Conservation (phyloP, 2,797 vertebrate genomes). For the Alauda arvensis region DNA sequence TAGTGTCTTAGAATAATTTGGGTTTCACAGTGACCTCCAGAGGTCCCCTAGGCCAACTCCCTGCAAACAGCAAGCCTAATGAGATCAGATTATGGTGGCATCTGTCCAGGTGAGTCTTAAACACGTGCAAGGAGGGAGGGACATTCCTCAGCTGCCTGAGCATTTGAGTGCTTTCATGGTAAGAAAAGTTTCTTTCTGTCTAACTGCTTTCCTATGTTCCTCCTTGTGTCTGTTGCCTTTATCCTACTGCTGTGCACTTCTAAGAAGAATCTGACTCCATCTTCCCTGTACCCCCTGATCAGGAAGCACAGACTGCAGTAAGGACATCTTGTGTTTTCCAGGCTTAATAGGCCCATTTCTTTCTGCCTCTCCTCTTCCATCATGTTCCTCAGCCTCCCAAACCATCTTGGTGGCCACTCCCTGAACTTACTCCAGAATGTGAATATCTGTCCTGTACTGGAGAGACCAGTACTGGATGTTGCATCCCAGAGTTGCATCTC, state of each 20-base stretch:
- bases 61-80: background rate
- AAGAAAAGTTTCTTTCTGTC: background rate
- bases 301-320: background rate
- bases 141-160: background rate
- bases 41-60: background rate
- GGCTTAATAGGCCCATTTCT: background rate
- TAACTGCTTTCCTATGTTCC: background rate
- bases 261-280: background rate
- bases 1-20: background rate
- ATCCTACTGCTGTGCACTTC: background rate
- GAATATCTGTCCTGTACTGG: background rate
- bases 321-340: background rate
- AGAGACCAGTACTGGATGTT: background rate
- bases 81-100: background rate
- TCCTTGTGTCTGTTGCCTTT: background rate
- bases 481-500: background rate
- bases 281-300: background rate
- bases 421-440: background rate
- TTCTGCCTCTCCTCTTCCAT: background rate
- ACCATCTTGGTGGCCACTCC: background rate
- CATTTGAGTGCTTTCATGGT: background rate
- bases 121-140: background rate
- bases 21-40: background rate
- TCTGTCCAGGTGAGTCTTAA: background rate
- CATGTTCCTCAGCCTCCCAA: background rate